phyloP scores from a whole-genome alignment of 2,113 vertebrate genomes.

The Marmota monax region DNA sequence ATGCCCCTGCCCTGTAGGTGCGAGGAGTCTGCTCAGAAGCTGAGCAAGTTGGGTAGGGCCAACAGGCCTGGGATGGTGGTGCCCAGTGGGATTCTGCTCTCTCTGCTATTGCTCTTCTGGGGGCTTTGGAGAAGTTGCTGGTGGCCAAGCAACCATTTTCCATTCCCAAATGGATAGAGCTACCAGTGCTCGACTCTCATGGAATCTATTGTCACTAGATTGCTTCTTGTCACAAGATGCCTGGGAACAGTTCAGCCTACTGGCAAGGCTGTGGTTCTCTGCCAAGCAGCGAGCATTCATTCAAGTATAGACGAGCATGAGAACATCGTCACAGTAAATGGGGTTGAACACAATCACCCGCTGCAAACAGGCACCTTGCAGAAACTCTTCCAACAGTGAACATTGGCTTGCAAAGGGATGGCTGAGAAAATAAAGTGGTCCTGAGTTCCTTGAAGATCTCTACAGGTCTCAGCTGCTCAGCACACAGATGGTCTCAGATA shows the following conservation, averaged over 20 bases:
- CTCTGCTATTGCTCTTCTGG: accelerated
- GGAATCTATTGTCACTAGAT: not conserved
- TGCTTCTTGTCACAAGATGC: not conserved
- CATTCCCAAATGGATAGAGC: not conserved
- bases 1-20: accelerated
- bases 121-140: not conserved
- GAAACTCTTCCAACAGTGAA: not conserved
- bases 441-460: not conserved
- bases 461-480: not conserved
- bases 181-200: not conserved
- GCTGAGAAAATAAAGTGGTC: not conserved
- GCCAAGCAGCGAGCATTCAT: not conserved
- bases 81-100: not conserved
- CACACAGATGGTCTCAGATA: accelerated
- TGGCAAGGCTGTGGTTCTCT: not conserved
- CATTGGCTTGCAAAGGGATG: accelerated
- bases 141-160: not conserved
- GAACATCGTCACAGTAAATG: not conserved
- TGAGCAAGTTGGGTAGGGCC: too few species aligned
- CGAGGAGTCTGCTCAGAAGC: not conserved
- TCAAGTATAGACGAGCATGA: not conserved
- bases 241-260: not conserved
- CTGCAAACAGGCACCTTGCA: not conserved
- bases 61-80: not conserved
- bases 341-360: not conserved